These are phyloP conservation scores for Limanda limanda DNA, from an alignment of 2,113 vertebrate species.

Conservation along the genomic window DNA sequence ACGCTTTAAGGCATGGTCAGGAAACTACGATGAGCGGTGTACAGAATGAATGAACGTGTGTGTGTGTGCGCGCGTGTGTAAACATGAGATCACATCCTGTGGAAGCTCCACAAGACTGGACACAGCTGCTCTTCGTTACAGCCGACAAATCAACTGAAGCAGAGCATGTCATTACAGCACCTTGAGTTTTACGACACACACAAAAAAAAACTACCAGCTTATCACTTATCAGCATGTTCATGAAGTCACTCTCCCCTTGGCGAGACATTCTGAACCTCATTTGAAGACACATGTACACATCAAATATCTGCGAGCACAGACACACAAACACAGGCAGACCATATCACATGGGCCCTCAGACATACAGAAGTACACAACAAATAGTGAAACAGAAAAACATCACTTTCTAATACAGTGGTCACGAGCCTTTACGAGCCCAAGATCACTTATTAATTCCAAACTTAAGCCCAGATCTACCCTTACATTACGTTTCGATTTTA, in stretches of 20 bases:
- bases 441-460: no score
- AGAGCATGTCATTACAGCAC: constrained; percentile 45
- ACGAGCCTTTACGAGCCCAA: no score
- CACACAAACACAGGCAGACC: neutral
- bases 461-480: no score
- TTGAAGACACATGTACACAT: neutral
- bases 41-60: constrained; percentile 8
- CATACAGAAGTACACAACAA: constrained; percentile 21
- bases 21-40: constrained; percentile 23
- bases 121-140: constrained; percentile 63
- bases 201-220: neutral
- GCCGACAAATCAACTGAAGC: constrained; percentile 32
- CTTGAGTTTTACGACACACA: constrained; percentile 11
- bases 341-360: constrained; percentile 8
- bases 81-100: constrained; percentile 62
- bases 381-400: constrained; percentile 2
- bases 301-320: neutral
- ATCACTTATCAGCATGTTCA: constrained; percentile 27
- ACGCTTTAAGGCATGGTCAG: constrained; percentile 13
- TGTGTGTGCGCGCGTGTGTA: constrained; percentile 16
- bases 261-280: constrained; percentile 25
- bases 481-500: no score
- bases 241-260: constrained; percentile 40
- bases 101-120: constrained; percentile 23
- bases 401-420: neutral